A percentile compares a stretch with the other conserved stretches of the same genome.
Conservation (phyloP, 2,797 vertebrate species). For the Glyptemys insculpta region DNA sequence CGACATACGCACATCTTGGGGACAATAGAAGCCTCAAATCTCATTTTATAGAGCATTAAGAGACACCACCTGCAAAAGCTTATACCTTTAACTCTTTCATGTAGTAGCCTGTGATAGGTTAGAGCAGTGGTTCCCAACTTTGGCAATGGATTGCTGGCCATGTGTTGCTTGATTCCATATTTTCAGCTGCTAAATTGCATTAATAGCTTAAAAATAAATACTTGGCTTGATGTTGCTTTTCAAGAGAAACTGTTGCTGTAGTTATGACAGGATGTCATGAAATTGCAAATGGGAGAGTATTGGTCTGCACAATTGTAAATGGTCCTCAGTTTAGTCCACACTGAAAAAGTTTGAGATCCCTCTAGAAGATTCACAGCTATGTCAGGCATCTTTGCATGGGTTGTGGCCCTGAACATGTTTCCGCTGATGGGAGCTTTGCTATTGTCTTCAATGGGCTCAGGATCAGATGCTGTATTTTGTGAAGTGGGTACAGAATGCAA, state of each 20-base stretch:
- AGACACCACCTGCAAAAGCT: neutral
- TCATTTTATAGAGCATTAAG: neutral
- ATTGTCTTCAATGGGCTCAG: accelerated
- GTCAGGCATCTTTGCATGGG: neutral
- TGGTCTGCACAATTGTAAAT: too few species aligned
- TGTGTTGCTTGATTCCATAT: neutral
- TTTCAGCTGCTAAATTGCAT: neutral
- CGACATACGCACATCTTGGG: neutral
- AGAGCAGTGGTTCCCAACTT: neutral
- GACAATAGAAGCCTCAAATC: neutral
- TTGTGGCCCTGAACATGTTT: neutral
- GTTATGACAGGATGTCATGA: neutral
- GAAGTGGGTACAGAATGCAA: neutral
- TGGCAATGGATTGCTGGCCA: neutral
- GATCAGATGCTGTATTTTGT: neutral
- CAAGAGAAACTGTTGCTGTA: neutral
- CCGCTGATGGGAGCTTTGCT: neutral
- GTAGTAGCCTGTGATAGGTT: neutral
- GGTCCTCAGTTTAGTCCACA: too few species aligned
- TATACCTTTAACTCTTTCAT: neutral
- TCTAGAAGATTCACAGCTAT: neutral
- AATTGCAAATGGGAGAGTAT: neutral
- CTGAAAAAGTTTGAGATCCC: too few species aligned
- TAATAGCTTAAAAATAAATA: neutral
- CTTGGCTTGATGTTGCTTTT: conserved; percentile 6